Evolutionary conservation across 2,113 vertebrate species (phyloP), one percentile per base, ranked within the genome.

Genomic region (Tapirus terrestris): DNA sequence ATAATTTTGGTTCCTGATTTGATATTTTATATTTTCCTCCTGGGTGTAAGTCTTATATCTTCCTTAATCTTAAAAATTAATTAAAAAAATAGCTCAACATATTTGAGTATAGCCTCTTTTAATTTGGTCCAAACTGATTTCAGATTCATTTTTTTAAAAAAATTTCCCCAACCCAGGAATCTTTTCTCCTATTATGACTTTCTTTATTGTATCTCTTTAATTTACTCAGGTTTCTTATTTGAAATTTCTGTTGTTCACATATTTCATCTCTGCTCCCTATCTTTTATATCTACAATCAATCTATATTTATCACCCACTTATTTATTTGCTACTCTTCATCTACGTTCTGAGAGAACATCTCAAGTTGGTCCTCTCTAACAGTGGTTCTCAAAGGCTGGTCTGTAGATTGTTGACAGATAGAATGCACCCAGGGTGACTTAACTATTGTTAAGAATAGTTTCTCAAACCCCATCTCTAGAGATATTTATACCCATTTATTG

Each of bases 101-200:
- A n/a, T 67, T 72, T 94, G 51, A 73, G 11, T 76, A 48, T 92
- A 9, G 14, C 18, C 39, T 58, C 33, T 70, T 65, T 48, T 33
- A 92, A 88, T 85, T 93, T 88, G 25, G 27, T 77, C 43, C 84
- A 93, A 53, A 72, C 13, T 4, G 11, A 85, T 85, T 96, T 84
- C 27, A 70, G 39, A 77, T 43, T 83, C 31, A 80, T n/a, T 91
- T 95, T 61, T 8, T 48, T 36, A 31, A 73, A 84, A 80, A 61
- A 45, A 80, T n/a, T 51, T 80, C 36, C 23, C 7, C 36, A 58
- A 65, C 4, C 36, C 25, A 80, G n/a, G 29, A 58, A 27, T 56
- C 23, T 39, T 87, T 81, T 92, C 58, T 87, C 58, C 23, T 87
- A 58, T 75, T 75, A 18, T 23, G 82, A 67, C 31, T 67, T 43